These are phyloP conservation scores for Palloptera scutellata DNA, from an alignment of 2,888 invertebrate genomes.

Conservation along the genomic window DNA sequence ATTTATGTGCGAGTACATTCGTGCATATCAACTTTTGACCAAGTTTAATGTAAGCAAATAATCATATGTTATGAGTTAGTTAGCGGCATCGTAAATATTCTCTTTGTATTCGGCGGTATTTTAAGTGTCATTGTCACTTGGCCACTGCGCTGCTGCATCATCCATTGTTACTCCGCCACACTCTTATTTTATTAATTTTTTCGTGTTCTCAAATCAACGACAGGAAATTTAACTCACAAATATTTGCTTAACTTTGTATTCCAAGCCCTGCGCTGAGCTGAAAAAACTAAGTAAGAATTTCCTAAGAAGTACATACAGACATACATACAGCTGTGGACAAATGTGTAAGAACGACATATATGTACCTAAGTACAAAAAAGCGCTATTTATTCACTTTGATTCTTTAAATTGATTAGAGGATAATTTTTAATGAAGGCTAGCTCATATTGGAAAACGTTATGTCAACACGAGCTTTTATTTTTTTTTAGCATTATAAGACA, in stretches of 20 bases:
- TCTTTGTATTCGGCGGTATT: slow-evolving; percentile 11
- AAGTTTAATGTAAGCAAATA: slow-evolving; percentile 21
- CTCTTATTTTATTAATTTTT: background rate
- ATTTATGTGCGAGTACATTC: background rate
- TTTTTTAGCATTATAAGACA: too few relatives aligned
- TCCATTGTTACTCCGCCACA: background rate
- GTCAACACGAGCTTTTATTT: too few relatives aligned
- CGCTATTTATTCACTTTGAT: too few relatives aligned
- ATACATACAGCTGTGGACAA: too few relatives aligned
- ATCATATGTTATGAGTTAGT: slow-evolving; percentile 3
- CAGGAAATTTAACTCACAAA: background rate
- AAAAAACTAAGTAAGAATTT: too few relatives aligned
- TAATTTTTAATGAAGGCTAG: too few relatives aligned
- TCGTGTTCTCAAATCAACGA: slow-evolving; percentile 10
- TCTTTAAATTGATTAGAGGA: too few relatives aligned
- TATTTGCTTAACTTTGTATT: background rate
- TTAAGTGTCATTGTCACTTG: background rate
- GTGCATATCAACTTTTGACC: slow-evolving; percentile 10
- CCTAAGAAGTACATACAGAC: too few relatives aligned
- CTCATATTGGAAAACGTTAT: too few relatives aligned
- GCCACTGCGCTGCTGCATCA: background rate
- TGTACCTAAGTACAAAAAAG: too few relatives aligned
- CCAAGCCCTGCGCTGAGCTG: too few relatives aligned
- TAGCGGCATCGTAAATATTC: slow-evolving; percentile 20
- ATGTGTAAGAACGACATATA: too few relatives aligned